Base-by-base conservation (phyloP, 2,888 invertebrate species). In the Oegoconia quadripuncta region DNA sequence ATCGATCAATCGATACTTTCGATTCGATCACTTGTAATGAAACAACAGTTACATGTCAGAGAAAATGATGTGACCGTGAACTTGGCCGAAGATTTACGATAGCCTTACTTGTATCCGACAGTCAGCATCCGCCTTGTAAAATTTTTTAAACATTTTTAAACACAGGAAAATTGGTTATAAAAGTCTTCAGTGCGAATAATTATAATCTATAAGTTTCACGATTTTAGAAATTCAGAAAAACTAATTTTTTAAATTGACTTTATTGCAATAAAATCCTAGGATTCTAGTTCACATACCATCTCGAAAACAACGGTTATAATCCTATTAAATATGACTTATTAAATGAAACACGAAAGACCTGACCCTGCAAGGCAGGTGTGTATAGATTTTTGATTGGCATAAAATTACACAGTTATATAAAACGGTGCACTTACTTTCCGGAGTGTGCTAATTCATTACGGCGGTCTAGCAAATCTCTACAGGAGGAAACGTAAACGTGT, bases 351-450 rank as follows among this genome's bases (percentile, higher is more conserved):
- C 36, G 9, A 40, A 32, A 31, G 15, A 27, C 14, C 27, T 27
- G 32, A 32, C 34, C 35, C 28, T 30, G 9, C 18, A 9, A 15
- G 29, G 26, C 38, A 42, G 42, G 42, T 42, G 39, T 30, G 18
- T 36, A n/a, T n/a, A 32, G 37, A 48, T 41, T 47, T 68, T 62
- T 57, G 55, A 74, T 72, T 59, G 59, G 57, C 55, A 59, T 65
- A 59, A 66, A 72, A 69, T 69, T 59, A 67, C 59, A 41, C 13
- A 14, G 54, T 51, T 44, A 57, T 59, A 50, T 49, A 53, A 61
- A 74, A 66, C 74, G 64, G 65, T 68, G 63, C 55, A 62, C 54
- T n/a, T n/a, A n/a, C n/a, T 68, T 69, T 67, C 72, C 70, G 67
- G 58, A 48, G 47, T 34, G 38, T 52, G 55, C 66, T 60, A 76